Percentiles rank a stretch among this genome's conserved stretches.
phyloP scores from a whole-genome alignment of 30 jellyfish, hydroid and myxozoan genomes.

The Pelagia noctiluca region DNA sequence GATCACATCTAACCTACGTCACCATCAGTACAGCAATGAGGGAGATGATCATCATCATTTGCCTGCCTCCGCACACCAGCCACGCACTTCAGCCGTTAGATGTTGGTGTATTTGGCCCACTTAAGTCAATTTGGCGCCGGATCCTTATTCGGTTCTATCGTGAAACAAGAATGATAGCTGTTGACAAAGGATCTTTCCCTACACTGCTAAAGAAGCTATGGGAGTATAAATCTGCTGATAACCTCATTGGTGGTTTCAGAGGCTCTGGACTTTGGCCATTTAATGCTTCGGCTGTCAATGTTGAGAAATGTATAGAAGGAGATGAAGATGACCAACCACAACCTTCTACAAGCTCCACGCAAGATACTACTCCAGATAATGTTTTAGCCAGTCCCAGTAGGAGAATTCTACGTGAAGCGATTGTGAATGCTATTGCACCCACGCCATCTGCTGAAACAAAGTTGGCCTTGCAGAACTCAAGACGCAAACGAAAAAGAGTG shows the following conservation, averaged over 20 bases:
- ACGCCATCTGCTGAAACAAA: neutral
- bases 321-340: neutral
- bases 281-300: neutral
- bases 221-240: neutral
- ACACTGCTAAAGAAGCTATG: constrained; percentile 16
- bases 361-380: neutral
- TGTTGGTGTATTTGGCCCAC: constrained; percentile 47
- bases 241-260: constrained; percentile 15
- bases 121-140: constrained; percentile 38
- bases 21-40: constrained; percentile 49
- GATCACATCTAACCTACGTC: constrained; percentile 53
- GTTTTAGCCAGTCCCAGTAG: neutral
- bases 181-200: constrained; percentile 45
- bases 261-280: constrained; percentile 46
- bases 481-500: neutral
- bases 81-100: constrained; percentile 51
- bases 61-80: constrained; percentile 62
- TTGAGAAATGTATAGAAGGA: neutral
- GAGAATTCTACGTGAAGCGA: constrained; percentile 14
- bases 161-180: constrained; percentile 19
- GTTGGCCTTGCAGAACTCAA: neutral
- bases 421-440: constrained; percentile 9
- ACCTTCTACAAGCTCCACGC: no score
- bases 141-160: constrained; percentile 17
- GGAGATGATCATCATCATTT: constrained; percentile 28